Base-by-base conservation (phyloP, 2,113 vertebrate genomes). In the Hyaena hyaena region DNA sequence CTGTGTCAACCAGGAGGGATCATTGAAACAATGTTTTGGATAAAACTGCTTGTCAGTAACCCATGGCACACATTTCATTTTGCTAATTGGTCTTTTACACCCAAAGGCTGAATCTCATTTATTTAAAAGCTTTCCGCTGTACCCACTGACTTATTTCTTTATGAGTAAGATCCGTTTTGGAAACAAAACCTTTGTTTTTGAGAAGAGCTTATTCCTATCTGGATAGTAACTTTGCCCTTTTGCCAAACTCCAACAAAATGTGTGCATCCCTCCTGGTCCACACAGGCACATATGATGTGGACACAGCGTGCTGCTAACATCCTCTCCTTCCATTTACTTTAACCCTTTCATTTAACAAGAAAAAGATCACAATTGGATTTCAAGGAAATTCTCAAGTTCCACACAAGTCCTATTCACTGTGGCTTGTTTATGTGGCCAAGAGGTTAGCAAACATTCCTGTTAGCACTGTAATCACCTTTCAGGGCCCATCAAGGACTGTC, bases 381-480 rank as follows among this genome's bases (percentile, higher is more conserved):
- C 71, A 86, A 87, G 82, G 28, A 77, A 87, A 95, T 84, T 77
- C 35, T 92, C 55, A 88, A 90, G 66, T 74, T 88, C 77, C 50
- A 55, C 21, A 7, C 17, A 92, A 76, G 69, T 93, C 35, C 24
- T 58, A 10, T 35, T 63, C 91, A 55, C 84, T 61, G 53, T 81
- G 73, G 24, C 26, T n/a, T 91, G 35, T 50, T 5, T 79, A 74
- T 58, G 61, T 45, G 26, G 65, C 9, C 79, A 87, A 73, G 11
- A 39, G 33, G 10, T 81, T 82, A 58, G 93, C 53, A 82, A 94
- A 90, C 90, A 88, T 28, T 81, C 77, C 48, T 33, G n/a, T 69
- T 63, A 84, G 26, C 55, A 33, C 17, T 83, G 55, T 50, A 74
- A 88, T 50, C 50, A 74, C 39, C 39, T 93, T 85, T 89, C 35